Percentiles rank a stretch among this genome's conserved stretches.
These are phyloP conservation scores for Erynnis tages DNA, from an alignment of 2,888 invertebrate genomes.

Conservation along the genomic window DNA sequence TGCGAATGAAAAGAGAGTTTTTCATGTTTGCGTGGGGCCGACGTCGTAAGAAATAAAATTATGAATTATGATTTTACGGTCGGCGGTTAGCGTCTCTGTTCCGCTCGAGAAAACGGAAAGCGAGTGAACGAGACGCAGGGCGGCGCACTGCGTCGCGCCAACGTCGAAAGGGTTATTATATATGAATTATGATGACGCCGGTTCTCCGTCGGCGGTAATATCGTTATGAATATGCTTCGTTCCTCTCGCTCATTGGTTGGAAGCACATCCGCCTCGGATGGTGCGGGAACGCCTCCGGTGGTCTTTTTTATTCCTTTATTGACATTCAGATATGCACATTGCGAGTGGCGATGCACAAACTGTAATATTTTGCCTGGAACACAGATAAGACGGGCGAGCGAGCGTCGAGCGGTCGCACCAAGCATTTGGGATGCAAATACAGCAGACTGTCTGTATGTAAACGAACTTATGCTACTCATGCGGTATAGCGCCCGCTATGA, in stretches of 20 bases:
- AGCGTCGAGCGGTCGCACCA: constrained; percentile 67
- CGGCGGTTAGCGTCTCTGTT: constrained; percentile 62
- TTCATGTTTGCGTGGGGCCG: constrained; percentile 47
- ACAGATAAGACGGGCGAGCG: constrained; percentile 71
- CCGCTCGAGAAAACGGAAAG: constrained; percentile 43
- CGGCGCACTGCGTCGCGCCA: constrained; percentile 56
- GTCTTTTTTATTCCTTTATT: constrained; percentile 79
- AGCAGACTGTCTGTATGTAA: constrained; percentile 78
- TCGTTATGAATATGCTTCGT: constrained; percentile 81
- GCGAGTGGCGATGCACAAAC: constrained; percentile 76
- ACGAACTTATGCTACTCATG: constrained; percentile 79
- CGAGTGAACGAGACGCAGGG: constrained; percentile 70
- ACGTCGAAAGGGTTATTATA: constrained; percentile 80
- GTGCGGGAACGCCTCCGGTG: constrained; percentile 75
- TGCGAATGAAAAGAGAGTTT: constrained; percentile 57
- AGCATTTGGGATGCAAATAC: constrained; percentile 81
- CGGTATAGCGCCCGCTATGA: constrained; percentile 75
- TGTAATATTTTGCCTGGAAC: constrained; percentile 77
- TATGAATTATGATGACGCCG: constrained; percentile 82
- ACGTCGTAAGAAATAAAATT: constrained; percentile 69
- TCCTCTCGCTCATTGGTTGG: constrained; percentile 77
- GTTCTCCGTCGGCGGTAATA: constrained; percentile 77
- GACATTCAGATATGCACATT: constrained; percentile 80
- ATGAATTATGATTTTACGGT: constrained; percentile 78
- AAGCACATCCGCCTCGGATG: constrained; percentile 73